Conservation (phyloP, 2,797 vertebrate genomes). For the Hippocampus kuda region DNA sequence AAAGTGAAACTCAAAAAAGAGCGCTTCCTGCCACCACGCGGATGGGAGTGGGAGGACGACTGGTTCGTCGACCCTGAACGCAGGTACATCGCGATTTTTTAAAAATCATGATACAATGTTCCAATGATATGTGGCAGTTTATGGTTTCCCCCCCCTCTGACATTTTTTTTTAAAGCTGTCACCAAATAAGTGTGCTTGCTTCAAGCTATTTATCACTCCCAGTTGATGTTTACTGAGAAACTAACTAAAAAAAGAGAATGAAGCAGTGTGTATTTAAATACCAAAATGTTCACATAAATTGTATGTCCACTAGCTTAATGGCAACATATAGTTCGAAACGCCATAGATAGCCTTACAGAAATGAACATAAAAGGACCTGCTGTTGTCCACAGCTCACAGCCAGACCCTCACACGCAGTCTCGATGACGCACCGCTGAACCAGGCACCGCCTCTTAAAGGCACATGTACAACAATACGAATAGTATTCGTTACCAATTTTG, state of each 20-base stretch:
- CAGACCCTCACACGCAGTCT: no score
- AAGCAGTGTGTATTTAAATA: background rate
- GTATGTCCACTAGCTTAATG: background rate
- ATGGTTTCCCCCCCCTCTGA: no score
- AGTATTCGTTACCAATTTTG: no score
- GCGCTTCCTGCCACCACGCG: slow-evolving; percentile 84
- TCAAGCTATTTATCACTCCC: background rate
- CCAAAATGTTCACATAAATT: no score
- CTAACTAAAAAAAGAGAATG: background rate
- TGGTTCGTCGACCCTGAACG: slow-evolving; percentile 89
- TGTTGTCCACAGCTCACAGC: no score
- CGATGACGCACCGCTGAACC: no score
- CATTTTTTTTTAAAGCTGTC: no score
- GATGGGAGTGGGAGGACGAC: slow-evolving; percentile 90
- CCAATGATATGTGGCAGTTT: no score
- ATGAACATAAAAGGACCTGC: background rate
- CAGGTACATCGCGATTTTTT: slow-evolving; percentile 59
- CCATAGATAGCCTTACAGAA: background rate
- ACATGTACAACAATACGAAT: no score
- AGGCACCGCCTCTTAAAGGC: no score
- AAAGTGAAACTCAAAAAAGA: slow-evolving; percentile 93
- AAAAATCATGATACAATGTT: background rate
- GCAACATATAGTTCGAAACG: background rate
- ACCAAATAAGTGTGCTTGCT: no score
- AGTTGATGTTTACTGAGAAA: no score